Percentiles rank a stretch among this genome's conserved stretches.
These are phyloP conservation scores for Exephanes ischioxanthus DNA, from an alignment of 2,888 invertebrate genomes.

Conservation along the genomic window DNA sequence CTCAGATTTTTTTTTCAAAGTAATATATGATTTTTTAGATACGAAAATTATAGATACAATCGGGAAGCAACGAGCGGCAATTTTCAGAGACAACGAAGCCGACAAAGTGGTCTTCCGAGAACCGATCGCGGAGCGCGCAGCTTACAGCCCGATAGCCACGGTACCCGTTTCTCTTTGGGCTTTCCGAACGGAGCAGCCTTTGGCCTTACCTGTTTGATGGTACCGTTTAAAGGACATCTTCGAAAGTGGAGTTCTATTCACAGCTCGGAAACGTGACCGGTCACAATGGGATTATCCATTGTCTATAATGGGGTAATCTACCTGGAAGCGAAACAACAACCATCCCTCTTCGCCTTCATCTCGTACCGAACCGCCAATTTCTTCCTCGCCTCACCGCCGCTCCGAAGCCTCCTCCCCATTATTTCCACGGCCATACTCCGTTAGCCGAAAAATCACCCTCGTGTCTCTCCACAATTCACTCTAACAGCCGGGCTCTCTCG, in stretches of 20 bases:
- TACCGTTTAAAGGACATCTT: conserved; percentile 53
- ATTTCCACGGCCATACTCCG: conserved; percentile 44
- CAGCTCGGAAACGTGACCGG: conserved; percentile 72
- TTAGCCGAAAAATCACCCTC: conserved; percentile 58
- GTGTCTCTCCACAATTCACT: conserved; percentile 25
- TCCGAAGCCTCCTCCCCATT: conserved; percentile 47
- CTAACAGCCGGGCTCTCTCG: not conserved
- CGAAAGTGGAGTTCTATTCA: conserved; percentile 50
- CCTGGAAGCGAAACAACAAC: conserved; percentile 69
- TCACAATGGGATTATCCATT: conserved; percentile 74
- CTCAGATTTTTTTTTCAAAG: not conserved
- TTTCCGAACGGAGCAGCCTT: conserved; percentile 56
- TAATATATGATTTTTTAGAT: not conserved
- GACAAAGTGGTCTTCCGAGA: conserved; percentile 65
- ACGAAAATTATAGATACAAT: not conserved
- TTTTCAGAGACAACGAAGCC: conserved; percentile 26
- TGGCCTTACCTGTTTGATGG: conserved; percentile 69
- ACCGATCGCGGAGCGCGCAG: conserved; percentile 69
- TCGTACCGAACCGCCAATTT: conserved; percentile 40
- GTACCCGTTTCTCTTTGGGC: conserved; percentile 49
- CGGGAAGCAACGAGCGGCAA: not conserved
- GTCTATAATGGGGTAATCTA: conserved; percentile 71
- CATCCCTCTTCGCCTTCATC: conserved; percentile 10
- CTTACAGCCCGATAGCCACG: not conserved
- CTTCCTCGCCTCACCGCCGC: conserved; percentile 23